Percentiles rank a stretch among this genome's conserved stretches.
Conservation (phyloP, 92 coral and sea anemone species). For the Hydrozoanthus gracilis region DNA sequence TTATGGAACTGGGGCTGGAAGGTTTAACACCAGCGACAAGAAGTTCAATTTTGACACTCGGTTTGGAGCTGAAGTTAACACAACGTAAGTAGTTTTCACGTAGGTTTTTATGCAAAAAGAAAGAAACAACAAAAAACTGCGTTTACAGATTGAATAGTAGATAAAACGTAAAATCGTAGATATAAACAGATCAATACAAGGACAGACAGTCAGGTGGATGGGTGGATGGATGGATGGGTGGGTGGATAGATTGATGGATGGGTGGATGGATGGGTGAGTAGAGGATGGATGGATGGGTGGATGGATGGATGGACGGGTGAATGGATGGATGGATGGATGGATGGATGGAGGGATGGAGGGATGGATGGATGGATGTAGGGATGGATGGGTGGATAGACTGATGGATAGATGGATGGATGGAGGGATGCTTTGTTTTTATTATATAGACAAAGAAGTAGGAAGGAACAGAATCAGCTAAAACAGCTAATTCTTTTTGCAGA, state of each 20-base stretch:
- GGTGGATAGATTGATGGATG: neutral
- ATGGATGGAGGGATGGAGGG: neutral
- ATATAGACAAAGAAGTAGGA: neutral
- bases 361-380: too few relatives aligned
- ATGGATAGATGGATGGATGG: too few relatives aligned
- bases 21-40: neutral
- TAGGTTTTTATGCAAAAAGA: neutral
- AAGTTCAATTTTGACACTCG: neutral
- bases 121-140: too few relatives aligned
- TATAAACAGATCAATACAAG: neutral
- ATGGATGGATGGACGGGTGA: too few relatives aligned
- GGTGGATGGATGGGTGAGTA: neutral
- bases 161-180: neutral
- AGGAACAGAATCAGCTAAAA: neutral
- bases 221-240: neutral
- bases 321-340: neutral
- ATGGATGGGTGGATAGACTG: neutral
- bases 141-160: neutral
- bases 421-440: neutral
- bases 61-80: neutral
- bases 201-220: neutral
- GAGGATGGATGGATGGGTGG: neutral
- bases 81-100: neutral
- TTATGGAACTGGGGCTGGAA: neutral
- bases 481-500: conserved; percentile 34